Conservation (phyloP, 2,888 invertebrate genomes). For the Agrotis clavis region DNA sequence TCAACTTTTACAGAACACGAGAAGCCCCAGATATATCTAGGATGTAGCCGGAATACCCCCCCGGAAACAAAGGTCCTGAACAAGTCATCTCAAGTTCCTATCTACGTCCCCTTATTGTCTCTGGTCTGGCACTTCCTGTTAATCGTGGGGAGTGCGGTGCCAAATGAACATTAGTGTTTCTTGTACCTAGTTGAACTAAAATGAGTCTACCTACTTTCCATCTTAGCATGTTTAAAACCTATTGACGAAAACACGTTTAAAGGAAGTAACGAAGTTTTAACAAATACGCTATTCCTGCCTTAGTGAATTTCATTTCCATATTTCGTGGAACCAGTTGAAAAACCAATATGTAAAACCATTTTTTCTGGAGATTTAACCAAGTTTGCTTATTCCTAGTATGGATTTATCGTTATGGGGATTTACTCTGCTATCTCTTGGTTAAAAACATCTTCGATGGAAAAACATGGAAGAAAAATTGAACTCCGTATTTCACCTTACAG, state of each 20-base stretch:
- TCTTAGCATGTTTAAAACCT: slow-evolving; percentile 16
- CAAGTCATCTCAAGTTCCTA: slow-evolving; percentile 24
- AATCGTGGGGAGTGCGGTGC: slow-evolving; percentile 29
- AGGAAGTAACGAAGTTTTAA: background rate
- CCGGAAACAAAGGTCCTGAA: slow-evolving; percentile 28
- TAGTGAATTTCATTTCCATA: slow-evolving; percentile 5
- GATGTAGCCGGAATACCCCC: background rate
- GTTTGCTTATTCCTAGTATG: background rate
- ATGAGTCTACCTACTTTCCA: slow-evolving; percentile 4
- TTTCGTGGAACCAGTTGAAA: background rate
- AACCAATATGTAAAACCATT: background rate
- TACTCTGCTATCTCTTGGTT: background rate
- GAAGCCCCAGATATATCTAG: slow-evolving; percentile 24
- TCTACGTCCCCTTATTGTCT: slow-evolving; percentile 36
- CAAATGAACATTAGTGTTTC: slow-evolving; percentile 40
- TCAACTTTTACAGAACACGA: background rate
- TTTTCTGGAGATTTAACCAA: background rate
- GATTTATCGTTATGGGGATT: background rate
- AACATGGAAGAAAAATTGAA: slow-evolving; percentile 3
- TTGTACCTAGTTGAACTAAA: slow-evolving; percentile 25
- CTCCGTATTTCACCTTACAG: slow-evolving; percentile 4
- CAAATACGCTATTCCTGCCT: background rate
- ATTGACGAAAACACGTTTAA: background rate
- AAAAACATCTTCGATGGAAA: slow-evolving; percentile 1
- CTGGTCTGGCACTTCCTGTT: slow-evolving; percentile 37